Base-by-base conservation (phyloP, 2,888 invertebrate species). In the Apoderus coryli region DNA sequence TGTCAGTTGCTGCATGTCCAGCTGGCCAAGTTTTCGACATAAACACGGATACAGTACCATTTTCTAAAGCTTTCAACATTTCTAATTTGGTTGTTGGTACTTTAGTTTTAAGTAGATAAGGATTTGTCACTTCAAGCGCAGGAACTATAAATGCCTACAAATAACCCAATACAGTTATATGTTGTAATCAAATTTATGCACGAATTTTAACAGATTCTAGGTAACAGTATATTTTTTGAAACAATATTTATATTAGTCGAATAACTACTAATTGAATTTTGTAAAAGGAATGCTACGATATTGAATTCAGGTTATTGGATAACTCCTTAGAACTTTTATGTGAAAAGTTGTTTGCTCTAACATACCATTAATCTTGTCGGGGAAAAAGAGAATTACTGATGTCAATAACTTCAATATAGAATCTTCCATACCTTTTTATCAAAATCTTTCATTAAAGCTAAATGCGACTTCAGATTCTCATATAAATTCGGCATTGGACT, bases 51-150 rank as follows among this genome's bases (percentile, higher is more conserved):
- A 90, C 64, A 42, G 77, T 72, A 16, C 76, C 77, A 42, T 67
- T 67, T 49, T 74, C 69, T 25, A 86, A 63, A 52, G 78, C 75
- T 34, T 72, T 64, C 11, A 88, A 52, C 3, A 90, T 59, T 41
- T 85, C 76, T 3, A 67, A 65, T 56, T 90, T 90, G 42, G 69
- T 73, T 39, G 67, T 66, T 0, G 89, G 89, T 46, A 84, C 76
- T 5, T 65, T 67, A 16, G n/a, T n/a, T n/a, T n/a, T n/a, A n/a
- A n/a, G n/a, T n/a, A 72, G 76, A 40, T 82, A 69, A 57, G 89
- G 88, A 22, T 84, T 69, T 48, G 84, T 81, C 2, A 85, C 82
- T 56, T 90, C 90, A 55, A 92, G 90, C 10, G 90, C 90, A 10
- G 90, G 80, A 5, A 90, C 75, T 22, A 90, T 75, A 28, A 90